A percentile compares a stretch with the other conserved stretches of the same genome.
These are phyloP conservation scores for Phylloscopus whistleri DNA, from an alignment of 2,113 vertebrate species.

Conservation along the genomic window DNA sequence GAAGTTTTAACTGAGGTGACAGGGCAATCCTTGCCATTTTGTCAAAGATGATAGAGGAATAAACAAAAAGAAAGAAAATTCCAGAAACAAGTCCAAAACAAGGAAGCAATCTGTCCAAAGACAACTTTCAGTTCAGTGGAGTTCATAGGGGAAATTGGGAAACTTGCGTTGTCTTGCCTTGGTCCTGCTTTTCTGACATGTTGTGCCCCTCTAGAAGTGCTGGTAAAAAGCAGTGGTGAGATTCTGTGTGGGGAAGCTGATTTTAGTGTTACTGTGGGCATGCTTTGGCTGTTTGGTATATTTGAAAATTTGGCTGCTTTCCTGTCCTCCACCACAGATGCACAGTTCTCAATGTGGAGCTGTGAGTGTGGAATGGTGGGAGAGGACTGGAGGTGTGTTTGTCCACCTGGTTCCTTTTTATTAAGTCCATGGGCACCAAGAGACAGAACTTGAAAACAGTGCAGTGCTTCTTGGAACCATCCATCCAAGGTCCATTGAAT, in stretches of 20 bases:
- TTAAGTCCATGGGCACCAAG: not conserved
- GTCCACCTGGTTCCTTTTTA: not conserved
- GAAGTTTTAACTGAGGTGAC: constrained; percentile 9
- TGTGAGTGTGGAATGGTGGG: not conserved
- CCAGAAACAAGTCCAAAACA: not conserved
- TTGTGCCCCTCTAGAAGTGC: not conserved
- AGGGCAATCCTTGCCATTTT: constrained; percentile 8
- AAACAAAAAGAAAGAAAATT: constrained; percentile 1
- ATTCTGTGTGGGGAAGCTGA: not conserved
- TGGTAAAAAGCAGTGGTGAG: not conserved
- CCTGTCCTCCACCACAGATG: not conserved
- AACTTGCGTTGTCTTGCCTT: not conserved
- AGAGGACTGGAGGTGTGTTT: not conserved
- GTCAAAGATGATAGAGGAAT: not conserved
- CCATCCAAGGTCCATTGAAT: not conserved
- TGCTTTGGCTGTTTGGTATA: not conserved
- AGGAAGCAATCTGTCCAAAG: not conserved
- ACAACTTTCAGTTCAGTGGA: not conserved
- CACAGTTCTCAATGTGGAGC: not conserved
- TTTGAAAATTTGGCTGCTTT: not conserved
- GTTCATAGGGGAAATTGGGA: not conserved
- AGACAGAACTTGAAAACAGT: not conserved
- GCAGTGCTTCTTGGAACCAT: not conserved
- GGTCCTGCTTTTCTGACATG: not conserved
- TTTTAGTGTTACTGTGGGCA: not conserved